phyloP scores from a whole-genome alignment of 2,113 vertebrate species.

The Cervus canadensis region DNA sequence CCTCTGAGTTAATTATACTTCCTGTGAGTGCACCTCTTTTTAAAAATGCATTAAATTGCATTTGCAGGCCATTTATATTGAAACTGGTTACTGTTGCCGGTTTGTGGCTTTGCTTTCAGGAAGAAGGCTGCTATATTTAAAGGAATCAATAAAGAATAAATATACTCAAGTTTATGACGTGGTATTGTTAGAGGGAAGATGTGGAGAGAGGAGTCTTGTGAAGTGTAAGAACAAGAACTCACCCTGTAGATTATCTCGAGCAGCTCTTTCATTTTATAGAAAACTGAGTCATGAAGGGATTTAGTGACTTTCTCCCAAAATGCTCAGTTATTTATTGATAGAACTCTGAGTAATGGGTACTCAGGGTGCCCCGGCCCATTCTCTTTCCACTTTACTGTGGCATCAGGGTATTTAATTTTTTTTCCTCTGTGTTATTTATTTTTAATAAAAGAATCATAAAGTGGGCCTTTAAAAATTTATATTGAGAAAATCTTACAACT shows the following conservation, averaged over 20 bases:
- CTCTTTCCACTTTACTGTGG: neutral
- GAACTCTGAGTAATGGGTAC: neutral
- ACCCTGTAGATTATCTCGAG: neutral
- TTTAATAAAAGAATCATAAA: neutral
- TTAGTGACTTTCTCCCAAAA: neutral
- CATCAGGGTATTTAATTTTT: neutral
- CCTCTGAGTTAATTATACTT: constrained; percentile 36
- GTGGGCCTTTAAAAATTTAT: neutral
- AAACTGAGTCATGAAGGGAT: neutral
- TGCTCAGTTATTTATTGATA: neutral
- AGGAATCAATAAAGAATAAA: constrained; percentile 51
- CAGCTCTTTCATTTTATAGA: neutral
- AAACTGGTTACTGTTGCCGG: neutral
- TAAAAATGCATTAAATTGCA: constrained; percentile 27
- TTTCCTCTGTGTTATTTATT: neutral
- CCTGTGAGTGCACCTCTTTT: constrained; percentile 24
- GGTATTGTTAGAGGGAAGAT: neutral
- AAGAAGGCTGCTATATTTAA: constrained; percentile 45
- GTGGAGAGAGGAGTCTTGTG: neutral
- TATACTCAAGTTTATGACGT: constrained; percentile 18
- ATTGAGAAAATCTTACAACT: neutral
- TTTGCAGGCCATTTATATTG: constrained; percentile 4
- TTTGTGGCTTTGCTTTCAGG: constrained; percentile 45
- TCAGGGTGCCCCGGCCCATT: neutral
- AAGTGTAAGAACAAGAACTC: neutral